These are phyloP conservation scores for Eolophus roseicapilla DNA, from an alignment of 2,113 vertebrate genomes.

Conservation along the genomic window DNA sequence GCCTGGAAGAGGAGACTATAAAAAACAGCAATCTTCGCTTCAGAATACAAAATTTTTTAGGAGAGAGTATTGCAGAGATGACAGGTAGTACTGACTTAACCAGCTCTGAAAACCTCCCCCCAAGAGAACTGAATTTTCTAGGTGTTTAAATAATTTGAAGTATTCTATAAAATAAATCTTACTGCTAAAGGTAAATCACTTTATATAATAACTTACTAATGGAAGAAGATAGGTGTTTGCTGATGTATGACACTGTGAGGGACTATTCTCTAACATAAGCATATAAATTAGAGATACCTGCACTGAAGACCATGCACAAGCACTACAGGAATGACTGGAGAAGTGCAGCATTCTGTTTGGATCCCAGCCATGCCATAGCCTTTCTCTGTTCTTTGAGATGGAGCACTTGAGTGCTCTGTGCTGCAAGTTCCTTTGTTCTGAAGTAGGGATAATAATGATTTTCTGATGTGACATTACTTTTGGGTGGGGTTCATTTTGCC, in stretches of 20 bases:
- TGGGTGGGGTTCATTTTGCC: not conserved
- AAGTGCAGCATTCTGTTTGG: not conserved
- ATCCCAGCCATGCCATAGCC: not conserved
- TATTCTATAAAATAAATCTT: not conserved
- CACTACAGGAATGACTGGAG: not conserved
- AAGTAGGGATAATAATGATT: not conserved
- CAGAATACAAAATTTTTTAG: slow-evolving; percentile 53
- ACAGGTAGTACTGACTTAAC: slow-evolving; percentile 65
- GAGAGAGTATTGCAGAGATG: slow-evolving; percentile 64
- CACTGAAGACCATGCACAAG: not conserved
- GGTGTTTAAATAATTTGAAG: not conserved
- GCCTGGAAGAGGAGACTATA: slow-evolving; percentile 82
- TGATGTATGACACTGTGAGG: not conserved
- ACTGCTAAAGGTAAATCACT: not conserved
- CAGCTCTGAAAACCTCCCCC: not conserved
- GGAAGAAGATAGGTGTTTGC: not conserved
- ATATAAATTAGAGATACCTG: not conserved
- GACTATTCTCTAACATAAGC: not conserved
- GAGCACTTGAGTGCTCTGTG: not conserved
- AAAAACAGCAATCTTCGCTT: slow-evolving; percentile 80
- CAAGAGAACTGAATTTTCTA: not conserved
- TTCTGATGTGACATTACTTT: not conserved
- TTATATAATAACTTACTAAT: not conserved
- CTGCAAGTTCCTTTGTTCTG: not conserved
- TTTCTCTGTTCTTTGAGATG: not conserved